These are phyloP conservation scores for Oxystoma pomonae DNA, from an alignment of 2,888 invertebrate genomes.

Conservation along the genomic window DNA sequence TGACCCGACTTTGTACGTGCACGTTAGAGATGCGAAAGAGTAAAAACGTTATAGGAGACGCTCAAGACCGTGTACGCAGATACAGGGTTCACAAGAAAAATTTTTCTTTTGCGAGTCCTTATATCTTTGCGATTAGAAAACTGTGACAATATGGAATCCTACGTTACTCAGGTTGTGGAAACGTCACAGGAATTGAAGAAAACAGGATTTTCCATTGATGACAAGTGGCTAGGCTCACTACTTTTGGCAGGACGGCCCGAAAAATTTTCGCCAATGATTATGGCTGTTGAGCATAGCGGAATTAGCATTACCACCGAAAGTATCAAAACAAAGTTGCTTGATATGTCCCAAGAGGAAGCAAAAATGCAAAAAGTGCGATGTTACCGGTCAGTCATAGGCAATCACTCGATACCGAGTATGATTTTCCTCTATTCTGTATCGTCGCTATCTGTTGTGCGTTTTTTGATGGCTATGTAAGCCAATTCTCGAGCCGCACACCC, in stretches of 20 bases:
- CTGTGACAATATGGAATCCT: constrained; percentile 21
- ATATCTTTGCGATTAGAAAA: constrained; percentile 20
- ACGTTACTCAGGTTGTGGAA: constrained; percentile 24
- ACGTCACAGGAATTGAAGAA: constrained; percentile 20
- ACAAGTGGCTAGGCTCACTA: background rate
- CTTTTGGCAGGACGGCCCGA: background rate
- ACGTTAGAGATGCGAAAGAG: background rate
- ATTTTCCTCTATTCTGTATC: too few relatives aligned
- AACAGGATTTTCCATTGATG: constrained; percentile 17
- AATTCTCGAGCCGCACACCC: too few relatives aligned
- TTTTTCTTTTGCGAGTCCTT: constrained; percentile 24
- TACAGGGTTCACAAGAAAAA: constrained; percentile 27
- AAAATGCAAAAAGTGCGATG: background rate
- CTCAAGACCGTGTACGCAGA: constrained; percentile 27
- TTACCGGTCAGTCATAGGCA: too few relatives aligned
- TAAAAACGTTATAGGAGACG: background rate
- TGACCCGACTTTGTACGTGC: background rate
- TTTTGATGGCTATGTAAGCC: too few relatives aligned
- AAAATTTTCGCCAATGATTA: background rate
- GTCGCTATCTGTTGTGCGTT: too few relatives aligned
- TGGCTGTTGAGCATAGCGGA: background rate
- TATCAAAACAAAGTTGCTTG: background rate
- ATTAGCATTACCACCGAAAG: background rate
- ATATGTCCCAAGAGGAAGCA: background rate
- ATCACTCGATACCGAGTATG: too few relatives aligned